Evolutionary conservation across 2,888 invertebrate genomes (phyloP), one percentile per base, ranked within the genome.

Genomic region (Phengaris alcon): DNA sequence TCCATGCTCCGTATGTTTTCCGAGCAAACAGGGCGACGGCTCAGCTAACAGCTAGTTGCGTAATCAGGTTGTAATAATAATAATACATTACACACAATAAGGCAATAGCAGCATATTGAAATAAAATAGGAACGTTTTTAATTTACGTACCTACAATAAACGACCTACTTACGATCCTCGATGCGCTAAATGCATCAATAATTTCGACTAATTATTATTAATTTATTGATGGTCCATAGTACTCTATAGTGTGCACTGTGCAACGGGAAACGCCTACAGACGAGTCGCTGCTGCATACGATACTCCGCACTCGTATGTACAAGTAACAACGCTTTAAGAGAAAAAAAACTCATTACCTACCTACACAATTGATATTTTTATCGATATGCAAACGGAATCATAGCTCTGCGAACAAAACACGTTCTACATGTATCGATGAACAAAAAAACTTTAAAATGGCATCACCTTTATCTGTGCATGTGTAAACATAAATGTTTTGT

Each of bases 401-500:
- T 64, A 35, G 35, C 64, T 44, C 64, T 64, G 64, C 74, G 70
- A 35, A 52, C 74, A 74, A 74, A 48, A 51, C 48, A 15, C 54
- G 51, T 51, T 52, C 51, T 52, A 22, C 51, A 13, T 52, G 52
- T 51, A 54, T 35, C 54, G 54, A 54, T 6, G 15, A 70, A 70
- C 22, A 51, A 51, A 70, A 70, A 70, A 70, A 72, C 52, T 54
- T 52, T 12, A 72, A 72, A 72, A 72, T 72, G 72, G 72, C 72
- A 72, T 54, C 72, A 35, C 35, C 10, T 54, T 22, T 70, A 15
- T 15, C 15, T 12, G 9, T 48, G 15, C 48, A 46, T 35, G 72
- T 72, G 54, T 72, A 54, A 54, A 54, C 54, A 72, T 54, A 77
- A 79, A 83, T 81, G 81, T 83, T 83, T 81, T 77, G 83, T 82